Conservation (phyloP, 2,113 vertebrate genomes). For the Melanostigma gelatinosum region DNA sequence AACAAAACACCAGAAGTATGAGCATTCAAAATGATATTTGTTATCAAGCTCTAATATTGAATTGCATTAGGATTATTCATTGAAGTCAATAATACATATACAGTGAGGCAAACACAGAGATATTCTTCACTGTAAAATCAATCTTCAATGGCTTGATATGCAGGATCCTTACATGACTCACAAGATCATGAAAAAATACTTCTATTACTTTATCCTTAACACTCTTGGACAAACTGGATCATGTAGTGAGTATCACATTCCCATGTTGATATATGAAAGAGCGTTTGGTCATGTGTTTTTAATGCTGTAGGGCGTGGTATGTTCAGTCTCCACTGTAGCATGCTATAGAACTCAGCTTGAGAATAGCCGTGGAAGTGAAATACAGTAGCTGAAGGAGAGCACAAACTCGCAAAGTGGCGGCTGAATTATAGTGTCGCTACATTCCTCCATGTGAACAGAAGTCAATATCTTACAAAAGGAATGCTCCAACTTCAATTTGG, state of each 20-base stretch:
- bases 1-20: not conserved
- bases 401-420: not conserved
- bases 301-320: not conserved
- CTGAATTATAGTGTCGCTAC: constrained; percentile 6
- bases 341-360: not conserved
- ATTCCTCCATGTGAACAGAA: constrained; percentile 37
- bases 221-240: not conserved
- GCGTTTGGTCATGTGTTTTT: not conserved
- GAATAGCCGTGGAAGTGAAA: constrained; percentile 1
- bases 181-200: not conserved
- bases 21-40: not conserved
- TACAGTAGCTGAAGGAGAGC: constrained; percentile 5
- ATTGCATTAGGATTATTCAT: not conserved
- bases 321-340: not conserved
- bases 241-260: not conserved
- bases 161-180: not conserved
- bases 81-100: not conserved
- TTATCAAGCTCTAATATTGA: not conserved
- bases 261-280: not conserved
- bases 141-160: not conserved
- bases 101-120: not conserved
- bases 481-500: constrained; percentile 50
- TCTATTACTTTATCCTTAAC: not conserved
- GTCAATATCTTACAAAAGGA: constrained; percentile 34
- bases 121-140: not conserved